These are phyloP conservation scores for Homalodisca vitripennis DNA, from an alignment of 1,140 invertebrate genomes.

Conservation along the genomic window DNA sequence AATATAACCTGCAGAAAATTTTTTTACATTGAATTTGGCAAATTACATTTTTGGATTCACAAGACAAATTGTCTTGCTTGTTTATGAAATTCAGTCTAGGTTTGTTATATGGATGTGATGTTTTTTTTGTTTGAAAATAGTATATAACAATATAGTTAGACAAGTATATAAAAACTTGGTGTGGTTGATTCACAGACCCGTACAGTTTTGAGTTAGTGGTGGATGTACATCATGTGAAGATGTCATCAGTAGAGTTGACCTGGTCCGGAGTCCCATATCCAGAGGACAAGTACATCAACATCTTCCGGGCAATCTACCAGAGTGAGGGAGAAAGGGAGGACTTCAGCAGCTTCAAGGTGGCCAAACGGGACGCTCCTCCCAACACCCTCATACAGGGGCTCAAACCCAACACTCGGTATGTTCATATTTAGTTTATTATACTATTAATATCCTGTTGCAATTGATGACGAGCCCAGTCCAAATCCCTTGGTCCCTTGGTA, in stretches of 20 bases:
- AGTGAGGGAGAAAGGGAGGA: slow-evolving; percentile 72
- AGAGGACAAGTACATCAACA: slow-evolving; percentile 87
- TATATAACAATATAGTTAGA: too few relatives aligned
- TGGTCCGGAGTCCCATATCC: slow-evolving; percentile 84
- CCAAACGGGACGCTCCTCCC: slow-evolving; percentile 73
- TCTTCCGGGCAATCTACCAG: slow-evolving; percentile 82
- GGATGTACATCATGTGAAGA: slow-evolving; percentile 69
- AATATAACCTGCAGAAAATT: too few relatives aligned
- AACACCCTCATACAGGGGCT: slow-evolving; percentile 67
- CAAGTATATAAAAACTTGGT: too few relatives aligned
- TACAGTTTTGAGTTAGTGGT: slow-evolving; percentile 79
- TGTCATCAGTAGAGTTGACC: slow-evolving; percentile 70
- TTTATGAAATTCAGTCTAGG: too few relatives aligned
- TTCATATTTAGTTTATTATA: too few relatives aligned
- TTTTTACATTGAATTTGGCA: too few relatives aligned
- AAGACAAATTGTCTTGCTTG: too few relatives aligned
- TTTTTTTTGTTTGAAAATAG: too few relatives aligned
- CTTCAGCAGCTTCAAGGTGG: slow-evolving; percentile 78
- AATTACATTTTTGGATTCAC: too few relatives aligned
- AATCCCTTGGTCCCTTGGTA: too few relatives aligned
- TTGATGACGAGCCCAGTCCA: not conserved
- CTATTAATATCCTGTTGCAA: not conserved
- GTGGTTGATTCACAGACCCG: slow-evolving; percentile 55
- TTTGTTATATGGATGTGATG: too few relatives aligned
- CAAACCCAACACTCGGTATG: slow-evolving; percentile 70